Percentiles rank a stretch among this genome's conserved stretches.
These are phyloP conservation scores for Poecilia latipinna DNA, from an alignment of 2,113 vertebrate species.

Conservation along the genomic window DNA sequence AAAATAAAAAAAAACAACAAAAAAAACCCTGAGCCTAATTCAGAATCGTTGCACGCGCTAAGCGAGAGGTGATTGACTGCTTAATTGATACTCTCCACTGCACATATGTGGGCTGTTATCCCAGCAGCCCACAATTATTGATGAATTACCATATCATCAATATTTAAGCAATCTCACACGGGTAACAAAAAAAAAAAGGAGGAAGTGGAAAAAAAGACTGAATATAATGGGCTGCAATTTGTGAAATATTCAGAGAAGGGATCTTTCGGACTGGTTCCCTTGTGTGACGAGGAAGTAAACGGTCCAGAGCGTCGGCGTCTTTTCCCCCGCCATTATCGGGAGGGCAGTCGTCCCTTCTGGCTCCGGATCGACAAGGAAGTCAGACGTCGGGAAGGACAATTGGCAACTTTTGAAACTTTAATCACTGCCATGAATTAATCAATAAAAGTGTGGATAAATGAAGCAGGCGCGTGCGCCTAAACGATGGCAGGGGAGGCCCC, in stretches of 20 bases:
- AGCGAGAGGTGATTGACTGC: slow-evolving; percentile 57
- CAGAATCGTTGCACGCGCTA: slow-evolving; percentile 13
- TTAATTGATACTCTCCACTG: slow-evolving; percentile 60
- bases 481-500: slow-evolving; percentile 64
- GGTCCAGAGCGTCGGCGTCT: slow-evolving; percentile 23
- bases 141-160: slow-evolving; percentile 72
- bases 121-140: slow-evolving; percentile 58
- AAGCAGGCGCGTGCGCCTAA: slow-evolving; percentile 58
- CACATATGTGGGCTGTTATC: slow-evolving; percentile 48
- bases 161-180: slow-evolving; percentile 59
- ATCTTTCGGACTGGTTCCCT: slow-evolving; percentile 27
- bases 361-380: slow-evolving; percentile 66
- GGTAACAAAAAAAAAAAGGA: slow-evolving; percentile 13
- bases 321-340: slow-evolving; percentile 50
- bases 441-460: slow-evolving; percentile 73
- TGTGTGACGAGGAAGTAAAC: slow-evolving; percentile 43
- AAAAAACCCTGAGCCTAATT: slow-evolving; percentile 16
- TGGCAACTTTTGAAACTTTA: slow-evolving; percentile 77
- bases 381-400: slow-evolving; percentile 73
- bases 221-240: slow-evolving; percentile 59
- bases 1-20: background rate
- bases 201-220: slow-evolving; percentile 46
- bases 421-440: slow-evolving; percentile 80
- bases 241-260: slow-evolving; percentile 56
- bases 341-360: slow-evolving; percentile 58